phyloP scores from a whole-genome alignment of 1,140 invertebrate genomes.

The Cydia fagiglandana region DNA sequence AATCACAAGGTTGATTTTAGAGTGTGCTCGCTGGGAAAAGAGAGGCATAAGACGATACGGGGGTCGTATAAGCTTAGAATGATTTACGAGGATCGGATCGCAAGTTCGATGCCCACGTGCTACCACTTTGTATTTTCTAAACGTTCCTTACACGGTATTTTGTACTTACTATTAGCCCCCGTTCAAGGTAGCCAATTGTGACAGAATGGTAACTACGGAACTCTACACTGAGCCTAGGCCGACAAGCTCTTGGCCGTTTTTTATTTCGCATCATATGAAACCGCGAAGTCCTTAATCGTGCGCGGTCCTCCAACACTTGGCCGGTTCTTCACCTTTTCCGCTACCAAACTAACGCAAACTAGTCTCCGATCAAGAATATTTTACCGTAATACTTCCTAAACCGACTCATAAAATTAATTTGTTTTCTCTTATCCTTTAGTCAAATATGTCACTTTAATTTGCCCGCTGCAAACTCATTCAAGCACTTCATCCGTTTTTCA shows the following conservation, averaged over 20 bases:
- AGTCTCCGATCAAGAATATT: neutral
- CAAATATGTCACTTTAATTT: neutral
- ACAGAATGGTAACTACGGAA: too few relatives aligned
- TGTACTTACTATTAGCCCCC: neutral
- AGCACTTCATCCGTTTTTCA: too few relatives aligned
- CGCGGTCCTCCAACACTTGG: neutral
- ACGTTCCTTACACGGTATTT: neutral
- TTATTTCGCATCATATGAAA: too few relatives aligned
- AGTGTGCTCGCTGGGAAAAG: neutral
- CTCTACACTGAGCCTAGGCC: too few relatives aligned
- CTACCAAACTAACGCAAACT: neutral
- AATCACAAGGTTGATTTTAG: neutral
- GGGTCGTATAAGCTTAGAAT: constrained; percentile 17
- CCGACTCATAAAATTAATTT: too few relatives aligned
- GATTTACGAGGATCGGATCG: constrained; percentile 20
- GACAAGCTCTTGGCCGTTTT: too few relatives aligned
- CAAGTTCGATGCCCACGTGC: constrained; percentile 3
- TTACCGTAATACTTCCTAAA: neutral
- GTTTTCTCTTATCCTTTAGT: neutral
- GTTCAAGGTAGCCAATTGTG: too few relatives aligned
- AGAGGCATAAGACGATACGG: neutral
- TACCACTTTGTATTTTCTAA: constrained; percentile 23
- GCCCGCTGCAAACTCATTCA: constrained; percentile 16
- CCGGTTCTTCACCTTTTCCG: too few relatives aligned
- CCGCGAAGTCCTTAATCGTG: too few relatives aligned